phyloP scores from a whole-genome alignment of 2,888 invertebrate species.

The Hemicrepidius hirtus region DNA sequence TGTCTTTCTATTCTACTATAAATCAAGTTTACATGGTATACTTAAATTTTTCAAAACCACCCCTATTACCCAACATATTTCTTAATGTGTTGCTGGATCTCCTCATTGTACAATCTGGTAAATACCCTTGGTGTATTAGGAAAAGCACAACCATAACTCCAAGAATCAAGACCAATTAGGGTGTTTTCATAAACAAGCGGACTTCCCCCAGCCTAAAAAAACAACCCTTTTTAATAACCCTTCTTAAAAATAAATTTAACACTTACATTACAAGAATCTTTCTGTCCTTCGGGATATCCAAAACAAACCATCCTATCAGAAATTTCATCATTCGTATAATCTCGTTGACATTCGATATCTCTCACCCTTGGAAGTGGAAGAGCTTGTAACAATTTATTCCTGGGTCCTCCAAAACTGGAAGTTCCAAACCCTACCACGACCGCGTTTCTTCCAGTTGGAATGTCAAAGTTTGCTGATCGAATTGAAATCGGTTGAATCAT shows the following conservation, averaged over 20 bases:
- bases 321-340: background rate
- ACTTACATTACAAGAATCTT: background rate
- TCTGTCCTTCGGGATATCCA: background rate
- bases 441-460: background rate
- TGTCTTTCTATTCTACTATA: too few relatives aligned
- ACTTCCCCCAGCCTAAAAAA: background rate
- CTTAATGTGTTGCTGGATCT: background rate
- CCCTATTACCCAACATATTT: background rate
- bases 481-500: background rate
- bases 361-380: background rate
- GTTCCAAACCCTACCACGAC: background rate
- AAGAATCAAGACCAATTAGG: background rate
- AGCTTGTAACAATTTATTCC: background rate
- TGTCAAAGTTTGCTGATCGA: background rate
- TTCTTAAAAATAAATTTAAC: too few relatives aligned
- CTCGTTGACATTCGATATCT: background rate
- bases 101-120: background rate
- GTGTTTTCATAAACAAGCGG: background rate
- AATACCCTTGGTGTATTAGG: background rate
- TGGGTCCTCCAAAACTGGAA: background rate
- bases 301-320: constrained; percentile 3
- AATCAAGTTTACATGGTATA: too few relatives aligned
- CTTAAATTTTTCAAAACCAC: too few relatives aligned
- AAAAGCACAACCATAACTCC: background rate
- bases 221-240: too few relatives aligned